Evolutionary conservation across 1,140 invertebrate genomes (phyloP).

Genomic region (Macrocentrus cingulum): DNA sequence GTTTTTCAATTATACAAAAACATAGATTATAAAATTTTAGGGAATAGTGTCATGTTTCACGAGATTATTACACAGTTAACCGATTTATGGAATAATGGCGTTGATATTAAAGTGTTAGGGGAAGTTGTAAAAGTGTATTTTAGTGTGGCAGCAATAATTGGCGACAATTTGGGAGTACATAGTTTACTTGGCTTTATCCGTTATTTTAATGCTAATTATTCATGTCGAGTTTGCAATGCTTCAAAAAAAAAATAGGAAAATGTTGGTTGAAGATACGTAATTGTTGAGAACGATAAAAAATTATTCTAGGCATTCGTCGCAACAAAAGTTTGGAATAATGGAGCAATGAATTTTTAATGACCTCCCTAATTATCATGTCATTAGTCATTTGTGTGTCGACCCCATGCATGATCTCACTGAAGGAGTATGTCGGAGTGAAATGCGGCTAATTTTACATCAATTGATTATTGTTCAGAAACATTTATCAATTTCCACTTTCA

Average conservation of each 20-base stretch:
- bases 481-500: conserved; percentile 34
- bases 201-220: conserved; percentile 37
- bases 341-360: conserved; percentile 8
- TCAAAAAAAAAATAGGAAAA: conserved; percentile 28
- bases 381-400: conserved; percentile 32
- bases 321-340: conserved; percentile 13
- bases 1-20: conserved; percentile 35
- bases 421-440: conserved; percentile 34
- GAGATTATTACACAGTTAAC: conserved; percentile 35
- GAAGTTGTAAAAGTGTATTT: conserved; percentile 33
- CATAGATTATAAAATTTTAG: conserved; percentile 33
- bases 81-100: conserved; percentile 34
- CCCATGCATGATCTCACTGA: conserved; percentile 40
- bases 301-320: too few species aligned
- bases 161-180: conserved; percentile 46
- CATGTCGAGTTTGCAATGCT: conserved; percentile 40
- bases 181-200: conserved; percentile 38
- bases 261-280: conserved; percentile 28
- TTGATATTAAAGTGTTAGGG: conserved; percentile 27
- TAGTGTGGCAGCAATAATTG: conserved; percentile 34
- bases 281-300: conserved; percentile 24
- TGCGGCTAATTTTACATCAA: conserved; percentile 29
- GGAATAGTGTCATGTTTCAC: conserved; percentile 33
- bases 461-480: conserved; percentile 29
- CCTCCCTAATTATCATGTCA: conserved; percentile 32